Evolutionary conservation across 2,113 vertebrate species (phyloP).

Genomic region (Neofelis nebulosa): DNA sequence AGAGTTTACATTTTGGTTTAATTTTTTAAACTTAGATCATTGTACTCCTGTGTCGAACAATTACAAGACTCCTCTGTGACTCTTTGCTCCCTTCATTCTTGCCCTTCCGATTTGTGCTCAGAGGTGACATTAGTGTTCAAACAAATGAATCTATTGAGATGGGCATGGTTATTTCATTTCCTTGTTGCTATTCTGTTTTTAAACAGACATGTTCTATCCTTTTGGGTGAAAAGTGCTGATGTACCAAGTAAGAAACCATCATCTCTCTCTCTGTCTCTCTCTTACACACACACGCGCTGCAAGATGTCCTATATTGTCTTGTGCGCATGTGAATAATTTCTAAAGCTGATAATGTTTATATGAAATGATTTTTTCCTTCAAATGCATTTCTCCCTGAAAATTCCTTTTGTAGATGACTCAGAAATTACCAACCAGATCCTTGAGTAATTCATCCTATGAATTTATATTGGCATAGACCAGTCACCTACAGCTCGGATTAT

Average conservation of each 20-base stretch:
- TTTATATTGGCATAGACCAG: neutral
- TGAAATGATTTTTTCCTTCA: neutral
- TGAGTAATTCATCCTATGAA: neutral
- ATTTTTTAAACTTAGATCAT: neutral
- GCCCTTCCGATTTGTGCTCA: neutral
- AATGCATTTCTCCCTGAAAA: neutral
- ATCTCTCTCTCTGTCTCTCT: neutral
- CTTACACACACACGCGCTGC: fast-evolving
- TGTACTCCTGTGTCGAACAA: neutral
- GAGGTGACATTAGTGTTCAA: neutral
- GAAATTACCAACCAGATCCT: neutral
- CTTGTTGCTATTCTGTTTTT: neutral
- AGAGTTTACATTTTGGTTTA: neutral
- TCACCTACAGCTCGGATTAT: neutral
- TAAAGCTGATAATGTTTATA: neutral
- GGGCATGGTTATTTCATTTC: neutral
- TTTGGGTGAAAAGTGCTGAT: neutral
- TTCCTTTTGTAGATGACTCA: neutral
- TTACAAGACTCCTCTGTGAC: neutral
- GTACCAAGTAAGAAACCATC: neutral
- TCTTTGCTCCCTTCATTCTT: neutral
- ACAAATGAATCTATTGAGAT: neutral
- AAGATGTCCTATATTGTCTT: neutral
- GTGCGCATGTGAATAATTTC: neutral
- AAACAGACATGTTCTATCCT: neutral